These are phyloP conservation scores for Subacronicta megacephala DNA, from an alignment of 2,888 invertebrate genomes.

Conservation along the genomic window DNA sequence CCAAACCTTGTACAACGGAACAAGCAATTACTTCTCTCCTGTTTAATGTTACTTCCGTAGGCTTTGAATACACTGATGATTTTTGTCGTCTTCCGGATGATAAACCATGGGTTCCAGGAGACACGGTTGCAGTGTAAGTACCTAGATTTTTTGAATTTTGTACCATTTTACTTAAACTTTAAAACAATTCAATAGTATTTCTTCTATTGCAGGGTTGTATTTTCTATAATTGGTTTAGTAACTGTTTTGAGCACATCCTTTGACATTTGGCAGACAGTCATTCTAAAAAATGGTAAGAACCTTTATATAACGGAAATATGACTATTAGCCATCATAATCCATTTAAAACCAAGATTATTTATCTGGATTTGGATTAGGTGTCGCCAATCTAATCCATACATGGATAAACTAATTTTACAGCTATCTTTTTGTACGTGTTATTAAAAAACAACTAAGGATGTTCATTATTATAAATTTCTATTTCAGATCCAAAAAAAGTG, in stretches of 20 bases:
- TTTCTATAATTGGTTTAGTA: slow-evolving; percentile 64
- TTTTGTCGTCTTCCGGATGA: slow-evolving; percentile 73
- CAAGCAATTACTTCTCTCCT: slow-evolving; percentile 60
- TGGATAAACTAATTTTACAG: too few relatives aligned
- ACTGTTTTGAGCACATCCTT: slow-evolving; percentile 70
- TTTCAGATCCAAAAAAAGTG: slow-evolving; percentile 60
- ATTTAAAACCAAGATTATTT: too few relatives aligned
- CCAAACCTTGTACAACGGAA: slow-evolving; percentile 66
- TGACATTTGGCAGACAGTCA: slow-evolving; percentile 55
- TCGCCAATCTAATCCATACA: too few relatives aligned
- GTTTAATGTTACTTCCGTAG: slow-evolving; percentile 55
- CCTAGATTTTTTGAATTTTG: not conserved
- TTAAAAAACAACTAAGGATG: too few relatives aligned
- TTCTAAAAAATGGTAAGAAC: slow-evolving; percentile 55
- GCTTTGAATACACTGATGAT: slow-evolving; percentile 59
- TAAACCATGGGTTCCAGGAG: slow-evolving; percentile 70
- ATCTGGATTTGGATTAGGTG: too few relatives aligned
- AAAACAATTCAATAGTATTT: not conserved
- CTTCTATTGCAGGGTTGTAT: slow-evolving; percentile 59
- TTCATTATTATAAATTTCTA: not conserved
- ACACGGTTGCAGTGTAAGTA: slow-evolving; percentile 74
- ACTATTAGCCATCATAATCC: too few relatives aligned
- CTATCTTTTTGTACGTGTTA: too few relatives aligned
- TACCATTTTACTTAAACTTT: too few relatives aligned
- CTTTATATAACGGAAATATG: not conserved